Percentiles rank a stretch among this genome's conserved stretches.
Evolutionary conservation across 2,888 invertebrate species (phyloP).

Genomic region (Creontiades dilutus): DNA sequence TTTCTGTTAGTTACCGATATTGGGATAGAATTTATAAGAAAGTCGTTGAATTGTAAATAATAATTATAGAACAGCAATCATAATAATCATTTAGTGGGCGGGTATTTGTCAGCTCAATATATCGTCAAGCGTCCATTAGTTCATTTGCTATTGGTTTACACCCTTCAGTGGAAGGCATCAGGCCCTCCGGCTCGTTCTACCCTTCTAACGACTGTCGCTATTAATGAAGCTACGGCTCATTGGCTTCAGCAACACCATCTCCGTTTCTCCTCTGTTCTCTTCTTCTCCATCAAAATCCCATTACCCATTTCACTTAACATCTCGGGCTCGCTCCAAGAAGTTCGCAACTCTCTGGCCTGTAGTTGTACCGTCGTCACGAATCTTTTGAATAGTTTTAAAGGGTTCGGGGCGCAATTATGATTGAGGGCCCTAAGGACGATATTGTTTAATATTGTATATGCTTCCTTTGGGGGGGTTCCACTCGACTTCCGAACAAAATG

Average conservation of each 20-base stretch:
- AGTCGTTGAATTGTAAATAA: too few species aligned
- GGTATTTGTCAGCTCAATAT: background rate
- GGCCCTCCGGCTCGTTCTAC: background rate
- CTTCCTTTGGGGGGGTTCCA: too few species aligned
- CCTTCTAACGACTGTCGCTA: slow-evolving; percentile 55
- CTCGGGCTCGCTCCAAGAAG: background rate
- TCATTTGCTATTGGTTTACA: slow-evolving; percentile 48
- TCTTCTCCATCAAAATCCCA: slow-evolving; percentile 60
- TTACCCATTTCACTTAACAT: slow-evolving; percentile 57
- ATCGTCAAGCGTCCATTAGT: slow-evolving; percentile 1
- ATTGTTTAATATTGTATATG: too few species aligned
- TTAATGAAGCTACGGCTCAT: slow-evolving; percentile 62
- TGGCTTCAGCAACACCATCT: slow-evolving; percentile 25
- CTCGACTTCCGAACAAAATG: too few species aligned
- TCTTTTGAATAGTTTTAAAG: background rate
- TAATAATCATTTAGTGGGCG: background rate
- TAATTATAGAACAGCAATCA: too few species aligned
- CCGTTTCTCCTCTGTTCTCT: slow-evolving; percentile 29
- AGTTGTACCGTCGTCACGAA: background rate
- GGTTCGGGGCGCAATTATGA: too few species aligned
- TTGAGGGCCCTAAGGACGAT: too few species aligned
- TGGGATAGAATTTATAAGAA: too few species aligned
- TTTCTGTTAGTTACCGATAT: too few species aligned
- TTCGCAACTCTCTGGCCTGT: background rate
- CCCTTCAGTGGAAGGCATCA: slow-evolving; percentile 39